phyloP scores from a whole-genome alignment of 2,113 vertebrate genomes.

The Pithys albifrons region DNA sequence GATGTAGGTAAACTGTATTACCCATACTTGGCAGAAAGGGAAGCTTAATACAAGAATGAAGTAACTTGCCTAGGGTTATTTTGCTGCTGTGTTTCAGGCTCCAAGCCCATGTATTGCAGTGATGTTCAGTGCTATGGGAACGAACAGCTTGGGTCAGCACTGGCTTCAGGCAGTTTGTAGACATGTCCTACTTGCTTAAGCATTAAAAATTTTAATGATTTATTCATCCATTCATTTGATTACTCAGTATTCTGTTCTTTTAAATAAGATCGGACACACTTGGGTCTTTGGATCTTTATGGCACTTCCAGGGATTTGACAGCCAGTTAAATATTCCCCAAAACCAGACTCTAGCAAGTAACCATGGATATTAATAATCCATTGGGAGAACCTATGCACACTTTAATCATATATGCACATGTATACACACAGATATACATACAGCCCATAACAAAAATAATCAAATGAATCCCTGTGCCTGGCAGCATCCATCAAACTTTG shows the following conservation, averaged over 20 bases:
- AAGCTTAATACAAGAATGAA: background rate
- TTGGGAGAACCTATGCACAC: background rate
- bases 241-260: background rate
- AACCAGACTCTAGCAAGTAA: background rate
- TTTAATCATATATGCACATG: background rate
- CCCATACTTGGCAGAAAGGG: background rate
- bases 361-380: background rate
- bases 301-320: background rate
- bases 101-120: rapidly evolving
- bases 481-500: background rate
- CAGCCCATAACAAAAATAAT: background rate
- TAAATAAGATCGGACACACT: background rate
- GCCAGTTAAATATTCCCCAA: background rate
- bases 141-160: background rate
- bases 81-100: background rate
- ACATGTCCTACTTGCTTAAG: background rate
- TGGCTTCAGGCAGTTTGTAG: background rate
- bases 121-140: background rate
- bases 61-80: background rate
- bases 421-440: background rate
- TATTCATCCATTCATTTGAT: background rate
- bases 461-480: background rate
- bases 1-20: background rate
- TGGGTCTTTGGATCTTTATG: background rate
- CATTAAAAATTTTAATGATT: background rate